Evolutionary conservation across 2,888 invertebrate genomes (phyloP).

Genomic region (Pemphredon lugubris): DNA sequence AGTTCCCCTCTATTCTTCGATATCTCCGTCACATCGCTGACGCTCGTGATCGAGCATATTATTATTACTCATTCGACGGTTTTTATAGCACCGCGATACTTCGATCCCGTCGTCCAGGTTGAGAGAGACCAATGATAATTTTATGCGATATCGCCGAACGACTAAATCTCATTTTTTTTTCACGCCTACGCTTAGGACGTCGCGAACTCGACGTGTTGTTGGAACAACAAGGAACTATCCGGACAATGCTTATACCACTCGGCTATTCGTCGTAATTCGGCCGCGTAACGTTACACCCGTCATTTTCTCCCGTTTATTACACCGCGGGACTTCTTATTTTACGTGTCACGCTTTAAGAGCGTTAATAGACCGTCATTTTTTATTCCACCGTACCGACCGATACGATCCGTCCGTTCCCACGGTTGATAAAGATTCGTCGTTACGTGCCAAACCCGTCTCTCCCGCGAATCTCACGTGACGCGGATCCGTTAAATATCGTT

Average conservation of each 20-base stretch:
- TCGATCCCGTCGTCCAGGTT: slow-evolving; percentile 13
- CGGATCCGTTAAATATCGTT: no score
- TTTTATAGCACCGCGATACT: slow-evolving; percentile 6
- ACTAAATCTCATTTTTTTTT: slow-evolving; percentile 32
- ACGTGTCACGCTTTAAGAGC: no score
- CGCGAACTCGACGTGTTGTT: not conserved
- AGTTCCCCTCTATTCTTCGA: slow-evolving; percentile 42
- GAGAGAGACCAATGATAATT: slow-evolving; percentile 48
- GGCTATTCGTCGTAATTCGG: no score
- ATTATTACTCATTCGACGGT: slow-evolving; percentile 31
- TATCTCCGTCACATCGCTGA: slow-evolving; percentile 27
- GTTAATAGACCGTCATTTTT: no score
- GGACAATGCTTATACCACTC: not conserved
- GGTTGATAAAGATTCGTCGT: no score
- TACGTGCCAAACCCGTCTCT: no score
- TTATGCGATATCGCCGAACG: slow-evolving; percentile 33
- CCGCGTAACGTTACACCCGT: not conserved
- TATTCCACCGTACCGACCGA: no score
- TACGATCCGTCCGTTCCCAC: no score
- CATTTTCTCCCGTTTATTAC: no score
- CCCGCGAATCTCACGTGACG: no score
- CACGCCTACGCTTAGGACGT: slow-evolving; percentile 30
- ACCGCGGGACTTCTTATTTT: no score
- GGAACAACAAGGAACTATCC: slow-evolving; percentile 1
- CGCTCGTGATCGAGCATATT: slow-evolving; percentile 24